Percentiles rank a stretch among this genome's conserved stretches.
Conservation (phyloP, 2,113 vertebrate species). For the Balaeniceps rex region DNA sequence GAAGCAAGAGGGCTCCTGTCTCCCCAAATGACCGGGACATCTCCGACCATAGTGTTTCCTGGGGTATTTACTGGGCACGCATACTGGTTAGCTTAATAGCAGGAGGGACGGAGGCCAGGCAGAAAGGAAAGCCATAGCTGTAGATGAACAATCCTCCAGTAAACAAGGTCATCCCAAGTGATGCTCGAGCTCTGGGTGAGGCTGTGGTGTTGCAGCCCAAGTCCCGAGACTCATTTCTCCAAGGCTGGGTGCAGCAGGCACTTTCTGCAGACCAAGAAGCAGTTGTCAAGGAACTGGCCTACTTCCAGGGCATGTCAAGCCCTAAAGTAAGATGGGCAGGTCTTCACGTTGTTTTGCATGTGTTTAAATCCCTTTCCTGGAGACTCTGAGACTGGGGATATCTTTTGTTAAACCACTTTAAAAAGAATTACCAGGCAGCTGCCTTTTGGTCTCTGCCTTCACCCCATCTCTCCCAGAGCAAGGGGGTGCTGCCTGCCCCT, state of each 20-base stretch:
- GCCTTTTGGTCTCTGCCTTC: neutral
- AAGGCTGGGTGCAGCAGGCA: neutral
- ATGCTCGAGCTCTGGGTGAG: neutral
- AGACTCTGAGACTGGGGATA: neutral
- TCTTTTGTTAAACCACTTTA: neutral
- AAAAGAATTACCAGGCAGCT: neutral
- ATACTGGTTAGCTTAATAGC: neutral
- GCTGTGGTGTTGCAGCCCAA: neutral
- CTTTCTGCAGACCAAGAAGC: neutral
- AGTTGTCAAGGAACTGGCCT: neutral
- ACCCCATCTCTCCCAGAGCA: neutral
- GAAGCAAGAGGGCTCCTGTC: neutral
- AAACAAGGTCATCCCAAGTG: fast-evolving
- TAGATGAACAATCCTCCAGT: neutral
- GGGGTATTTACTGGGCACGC: neutral
- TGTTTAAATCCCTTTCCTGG: neutral
- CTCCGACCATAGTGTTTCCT: neutral
- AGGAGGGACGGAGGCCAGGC: neutral
- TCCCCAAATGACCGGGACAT: neutral
- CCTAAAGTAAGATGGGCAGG: neutral
- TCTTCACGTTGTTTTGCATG: neutral
- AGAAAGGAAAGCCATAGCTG: neutral
- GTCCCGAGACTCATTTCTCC: neutral
- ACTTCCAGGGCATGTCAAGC: neutral
- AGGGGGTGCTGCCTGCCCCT: neutral